Base-by-base conservation (phyloP, 2,797 vertebrate species). In the Anguilla marmorata region DNA sequence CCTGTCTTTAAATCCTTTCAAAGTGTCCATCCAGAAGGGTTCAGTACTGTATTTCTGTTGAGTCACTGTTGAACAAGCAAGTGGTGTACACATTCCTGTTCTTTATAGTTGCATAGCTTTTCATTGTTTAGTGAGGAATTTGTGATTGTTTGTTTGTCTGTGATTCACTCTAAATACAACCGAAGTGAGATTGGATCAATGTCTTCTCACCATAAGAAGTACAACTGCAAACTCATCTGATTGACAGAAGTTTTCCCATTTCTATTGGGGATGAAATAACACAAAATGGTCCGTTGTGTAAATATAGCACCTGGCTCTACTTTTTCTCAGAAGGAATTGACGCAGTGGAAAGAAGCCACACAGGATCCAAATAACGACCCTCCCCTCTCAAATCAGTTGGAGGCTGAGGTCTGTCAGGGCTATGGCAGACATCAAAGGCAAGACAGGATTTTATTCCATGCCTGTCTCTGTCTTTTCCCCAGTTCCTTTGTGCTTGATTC, bases 341-440 rank as follows among this genome's bases (percentile, higher is more conserved):
- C 0, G n/a, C 60, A n/a, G 3, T 21, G 19, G 58, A 60, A 60
- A 16, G 14, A 8, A 27, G 27, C 27, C 69, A 1, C n/a, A 11
- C 69, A 72, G 74, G 30, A 11, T 14, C 74, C 37, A 33, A 41
- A 74, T 74, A 3, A 37, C 12, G 30, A 30, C 66, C 30, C 27
- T 56, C 58, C 74, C 41, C 54, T 52, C 48, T 80, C 58, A 84
- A 84, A 37, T 60, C 56, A 82, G n/a, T 85, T 60, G 41, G 33
- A 82, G 24, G 82, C 37, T 60, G 2, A 8, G 74, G 33, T 41
- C 37, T 41, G 33, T 76, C 12, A n/a, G 33, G 41, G 74, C 30
- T 41, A 76, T 76, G 72, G 66, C 27, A 30, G 48, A 52, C 9
- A 14, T 84, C 16, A 84, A 66, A n/a, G 56, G 37, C 52, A 66